A percentile compares a stretch with the other conserved stretches of the same genome.
These are phyloP conservation scores for Drosophila yooni DNA, from an alignment of 2,888 invertebrate species.

Conservation along the genomic window DNA sequence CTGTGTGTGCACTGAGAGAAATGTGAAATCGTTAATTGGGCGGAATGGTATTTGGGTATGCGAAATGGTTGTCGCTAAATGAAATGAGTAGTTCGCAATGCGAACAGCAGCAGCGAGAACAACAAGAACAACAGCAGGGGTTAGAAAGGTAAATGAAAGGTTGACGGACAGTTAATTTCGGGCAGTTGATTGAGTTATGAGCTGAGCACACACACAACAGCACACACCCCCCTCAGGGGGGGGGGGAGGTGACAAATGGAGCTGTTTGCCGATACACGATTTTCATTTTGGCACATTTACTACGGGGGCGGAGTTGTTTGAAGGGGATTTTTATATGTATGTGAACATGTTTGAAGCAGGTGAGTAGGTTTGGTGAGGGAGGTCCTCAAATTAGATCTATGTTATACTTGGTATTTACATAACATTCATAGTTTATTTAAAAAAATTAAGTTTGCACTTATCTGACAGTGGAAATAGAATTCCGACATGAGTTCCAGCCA, in stretches of 20 bases:
- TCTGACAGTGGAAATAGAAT: background rate
- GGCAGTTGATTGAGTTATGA: conserved; percentile 66
- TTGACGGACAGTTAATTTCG: conserved; percentile 75
- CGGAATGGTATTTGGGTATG: conserved; percentile 65
- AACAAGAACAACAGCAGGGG: conserved; percentile 36
- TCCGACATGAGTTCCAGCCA: background rate
- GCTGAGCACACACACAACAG: conserved; percentile 6
- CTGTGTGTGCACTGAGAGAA: conserved; percentile 67
- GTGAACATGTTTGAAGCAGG: conserved; percentile 24
- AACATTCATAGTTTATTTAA: background rate
- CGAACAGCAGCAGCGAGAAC: conserved; percentile 20
- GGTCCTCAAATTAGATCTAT: background rate
- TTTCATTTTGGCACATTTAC: conserved; percentile 32
- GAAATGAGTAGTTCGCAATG: conserved; percentile 50
- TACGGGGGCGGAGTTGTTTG: background rate
- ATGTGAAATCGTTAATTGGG: conserved; percentile 71
- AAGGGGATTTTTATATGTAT: background rate
- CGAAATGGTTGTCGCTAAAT: conserved; percentile 43
- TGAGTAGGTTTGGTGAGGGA: background rate
- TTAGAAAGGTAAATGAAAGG: conserved; percentile 70
- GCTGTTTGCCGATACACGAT: conserved; percentile 41
- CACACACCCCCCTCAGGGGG: background rate
- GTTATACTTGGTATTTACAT: no score
- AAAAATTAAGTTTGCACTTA: no score
- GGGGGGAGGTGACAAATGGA: background rate